Base-by-base conservation (phyloP, 2,113 vertebrate genomes). In the Ammodytes marinus region DNA sequence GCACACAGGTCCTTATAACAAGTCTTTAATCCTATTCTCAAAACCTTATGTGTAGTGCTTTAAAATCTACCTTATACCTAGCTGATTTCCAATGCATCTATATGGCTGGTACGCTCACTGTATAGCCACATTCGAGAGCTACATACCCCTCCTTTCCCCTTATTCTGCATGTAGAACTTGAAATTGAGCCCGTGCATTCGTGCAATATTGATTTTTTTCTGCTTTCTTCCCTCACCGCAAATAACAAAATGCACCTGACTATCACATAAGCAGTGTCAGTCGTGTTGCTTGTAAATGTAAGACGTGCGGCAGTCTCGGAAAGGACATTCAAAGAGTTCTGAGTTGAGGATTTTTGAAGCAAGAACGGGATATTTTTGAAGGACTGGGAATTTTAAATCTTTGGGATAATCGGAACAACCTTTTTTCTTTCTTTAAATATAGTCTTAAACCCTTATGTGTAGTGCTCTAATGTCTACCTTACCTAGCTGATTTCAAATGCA, bases 91-190 rank as follows among this genome's bases (percentile, higher is more conserved):
- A 64, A 60, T 64, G 65, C 77, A 54, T 40, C 74, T 77, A 75
- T 83, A 85, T 87, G 88, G 88, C 90, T 90, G 88, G 45, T 91
- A 72, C 37, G 14, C 69, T 87, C 85, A 71, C 80, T 86, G 74
- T 88, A 78, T 66, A 88, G 85, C 69, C 90, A 89, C 87, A 84
- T 88, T 75, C 82, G n/a, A 91, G 66, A 88, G 85, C 82, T 60
- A 75, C 60, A 88, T 64, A 63, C 90, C 84, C 75, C 69, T 57
- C 79, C 17, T 55, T 55, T 59, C 57, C 65, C 65, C 39, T 81
- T 80, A 17, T 39, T 27, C 65, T 59, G 27, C 87, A 74, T 52
- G 70, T 37, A 39, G 61, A 66, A 69, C 73, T 74, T 87, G 89
- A 85, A 89, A 88, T 77, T 50, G 52, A 91, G 80, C 87, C 27